Percentiles rank a stretch among this genome's conserved stretches.
Evolutionary conservation across 2,113 vertebrate genomes (phyloP).

Genomic region (Cnemophilus loriae): DNA sequence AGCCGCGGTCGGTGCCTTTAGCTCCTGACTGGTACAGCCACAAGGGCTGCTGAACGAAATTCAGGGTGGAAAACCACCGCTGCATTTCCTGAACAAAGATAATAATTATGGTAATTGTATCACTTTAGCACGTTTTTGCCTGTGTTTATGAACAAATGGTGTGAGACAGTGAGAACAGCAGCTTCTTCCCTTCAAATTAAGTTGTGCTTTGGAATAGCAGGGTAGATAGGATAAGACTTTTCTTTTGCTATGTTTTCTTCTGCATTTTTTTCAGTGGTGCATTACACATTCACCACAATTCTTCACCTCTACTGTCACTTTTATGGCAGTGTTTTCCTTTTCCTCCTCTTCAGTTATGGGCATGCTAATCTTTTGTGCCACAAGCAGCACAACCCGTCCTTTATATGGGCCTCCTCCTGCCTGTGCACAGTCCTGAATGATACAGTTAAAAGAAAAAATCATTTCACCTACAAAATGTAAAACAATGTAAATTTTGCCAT

Average conservation of each 20-base stretch:
- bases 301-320: constrained; percentile 37
- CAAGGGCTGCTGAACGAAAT: background rate
- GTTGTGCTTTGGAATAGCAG: background rate
- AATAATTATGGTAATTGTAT: constrained; percentile 2
- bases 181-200: constrained; percentile 4
- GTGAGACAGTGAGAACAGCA: background rate
- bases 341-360: background rate
- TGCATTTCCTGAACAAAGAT: background rate
- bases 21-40: background rate
- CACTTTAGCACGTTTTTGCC: background rate
- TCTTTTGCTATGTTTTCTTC: background rate
- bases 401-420: background rate
- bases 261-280: background rate
- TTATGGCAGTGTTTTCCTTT: constrained; percentile 28
- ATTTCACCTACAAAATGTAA: background rate
- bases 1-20: background rate
- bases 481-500: background rate
- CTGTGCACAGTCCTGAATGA: background rate
- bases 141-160: background rate
- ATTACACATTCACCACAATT: constrained; percentile 8
- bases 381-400: background rate
- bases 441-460: background rate
- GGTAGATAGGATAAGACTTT: background rate
- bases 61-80: background rate
- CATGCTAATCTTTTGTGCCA: constrained; percentile 25